Base-by-base conservation (phyloP, 2,113 vertebrate genomes). In the Toxotes jaculatrix region DNA sequence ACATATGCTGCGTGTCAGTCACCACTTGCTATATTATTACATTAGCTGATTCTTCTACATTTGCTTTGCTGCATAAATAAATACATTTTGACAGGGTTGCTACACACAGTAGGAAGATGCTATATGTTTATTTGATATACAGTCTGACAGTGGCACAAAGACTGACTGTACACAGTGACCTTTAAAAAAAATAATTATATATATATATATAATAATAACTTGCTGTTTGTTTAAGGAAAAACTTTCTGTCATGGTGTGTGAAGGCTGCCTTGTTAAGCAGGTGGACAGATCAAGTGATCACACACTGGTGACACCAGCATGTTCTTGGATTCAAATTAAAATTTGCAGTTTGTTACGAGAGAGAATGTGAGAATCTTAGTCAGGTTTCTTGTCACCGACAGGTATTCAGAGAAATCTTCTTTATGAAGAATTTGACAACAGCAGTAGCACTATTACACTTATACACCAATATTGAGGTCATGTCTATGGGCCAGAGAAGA, bases 391-490 rank as follows among this genome's bases (percentile, higher is more conserved):
- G 7, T 45, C 16, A 49, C 6, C 43, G 61, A 51, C 34, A 57
- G n/a, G 5, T 14, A 27, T 45, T 43, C 19, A 5, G 38, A 21
- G 16, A 31, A 23, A 17, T 56, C 4, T 16, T 62, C 0, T 34
- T 64, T 27, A 27, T 34, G 1, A 0, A 47, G n/a, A 34, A 21
- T 43, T 5, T 55, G 31, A 32, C 23, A 14, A 32, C 14, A 57
- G 32, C n/a, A 36, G 23, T 4, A 11, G 42, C 21, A 7, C 27
- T 38, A 53, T 83, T 21, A 10, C 19, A 4, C 5, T 14, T 42
- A n/a, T n/a, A n/a, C n/a, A n/a, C n/a, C 43, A n/a, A 78, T 67
- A 36, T n/a, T 49, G 32, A 23, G 40, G 53, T 43, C 19, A 38
- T 40, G 42, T 55, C 13, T 56, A 23, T 47, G 32, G 5, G 36